Evolutionary conservation across 2,113 vertebrate genomes (phyloP), one percentile per base, ranked within the genome.

Genomic region (Proterorhinus semilunaris): DNA sequence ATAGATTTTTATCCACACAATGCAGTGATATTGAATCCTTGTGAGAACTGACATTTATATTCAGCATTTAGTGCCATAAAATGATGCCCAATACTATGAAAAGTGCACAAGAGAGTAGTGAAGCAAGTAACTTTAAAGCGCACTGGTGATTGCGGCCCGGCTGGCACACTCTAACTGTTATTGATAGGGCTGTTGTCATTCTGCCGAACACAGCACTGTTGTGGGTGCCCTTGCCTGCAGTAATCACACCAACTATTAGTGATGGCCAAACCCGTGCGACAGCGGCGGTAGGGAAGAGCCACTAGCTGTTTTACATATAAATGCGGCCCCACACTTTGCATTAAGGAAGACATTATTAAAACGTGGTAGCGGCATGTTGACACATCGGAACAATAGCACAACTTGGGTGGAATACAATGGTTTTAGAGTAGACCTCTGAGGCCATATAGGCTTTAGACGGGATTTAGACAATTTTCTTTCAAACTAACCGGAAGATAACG

Each of bases 161-260:
- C 57, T 47, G 10, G 71, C 69, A 55, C 79, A 73, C 74, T 69
- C 71, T 78, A 82, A 84, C 75, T 75, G 68, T 86, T 87, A 86
- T 89, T 89, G 86, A 89, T 79, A 79, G 73, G 49, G 47, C 59
- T 70, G 71, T 76, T 84, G 75, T 80, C 82, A 84, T 87, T 87
- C 74, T 77, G 80, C 70, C 71, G 16, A 43, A 79, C 75, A 76
- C 83, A 86, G 86, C 82, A 84, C 70, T 70, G 68, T 77, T 78
- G 74, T 71, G 53, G 59, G 62, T 87, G 87, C 71, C 86, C 86
- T 86, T 88, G 84, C 81, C 81, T 75, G 64, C 53, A 71, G 82
- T 83, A 76, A 85, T 87, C 79, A 87, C 73, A 80, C 68, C 58
- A 72, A 74, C 79, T 76, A 83, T 75, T 72, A 86, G 81, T 76